Base-by-base conservation (phyloP, 2,888 invertebrate species). In the Galerucella calmariensis region DNA sequence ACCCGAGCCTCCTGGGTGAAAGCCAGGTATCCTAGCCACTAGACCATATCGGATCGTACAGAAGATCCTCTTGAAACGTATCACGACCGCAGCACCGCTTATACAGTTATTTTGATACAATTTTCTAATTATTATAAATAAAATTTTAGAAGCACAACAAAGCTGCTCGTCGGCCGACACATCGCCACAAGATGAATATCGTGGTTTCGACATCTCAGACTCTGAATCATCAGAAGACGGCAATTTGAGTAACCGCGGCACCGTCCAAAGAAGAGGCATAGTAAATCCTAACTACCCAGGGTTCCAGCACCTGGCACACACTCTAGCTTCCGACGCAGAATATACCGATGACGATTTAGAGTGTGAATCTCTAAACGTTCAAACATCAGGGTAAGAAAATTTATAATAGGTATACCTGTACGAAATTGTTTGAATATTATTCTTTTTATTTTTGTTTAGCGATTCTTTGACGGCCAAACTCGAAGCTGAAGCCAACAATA, bases 271-370 rank as follows among this genome's bases (percentile, higher is more conserved):
- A 27, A 76, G 72, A 24, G 93, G 94, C 79, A 94, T 94, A 81
- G 92, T 94, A 82, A 95, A 95, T 88, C 94, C 94, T 68, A 95
- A 95, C 87, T 95, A 95, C 88, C 93, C 94, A 27, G 94, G 95
- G 73, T 95, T 95, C 87, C 94, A 95, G 85, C 94, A 94, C 86
- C 90, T 94, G 82, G 94, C 94, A 20, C 92, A 93, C 83, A 93
- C 93, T 76, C 88, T 94, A 62, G 82, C 83, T 61, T 88, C 88
- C 62, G 89, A 88, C 75, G 86, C 87, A 53, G 88, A 89, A 78
- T 85, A 87, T 77, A 87, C 88, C 1, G 88, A 88, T 77, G 88
- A 89, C 81, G 89, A 88, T 74, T 84, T 86, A 73, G 88, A 89
- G 74, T 88, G 87, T 75, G 89, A 87, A 67, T 79, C 81, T n/a